Evolutionary conservation across 1,140 invertebrate genomes (phyloP).

Genomic region (Chironomus striatipennis): DNA sequence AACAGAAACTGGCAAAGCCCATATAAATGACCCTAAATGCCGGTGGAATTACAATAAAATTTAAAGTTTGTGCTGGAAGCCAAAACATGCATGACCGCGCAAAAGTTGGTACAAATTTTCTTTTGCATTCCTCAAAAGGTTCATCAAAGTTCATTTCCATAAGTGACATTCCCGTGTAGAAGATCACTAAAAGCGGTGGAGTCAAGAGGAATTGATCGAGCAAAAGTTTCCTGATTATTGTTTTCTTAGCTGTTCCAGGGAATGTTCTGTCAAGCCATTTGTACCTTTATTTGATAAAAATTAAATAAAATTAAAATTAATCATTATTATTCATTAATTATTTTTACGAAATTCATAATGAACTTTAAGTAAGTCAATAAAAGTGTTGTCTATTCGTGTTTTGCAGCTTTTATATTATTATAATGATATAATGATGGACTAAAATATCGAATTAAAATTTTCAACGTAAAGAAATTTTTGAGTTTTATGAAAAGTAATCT

Average conservation of each 20-base stretch:
- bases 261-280: conserved; percentile 63
- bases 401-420: too few relatives aligned
- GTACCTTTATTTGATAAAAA: too few relatives aligned
- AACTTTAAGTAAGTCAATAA: too few relatives aligned
- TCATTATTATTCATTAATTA: too few relatives aligned
- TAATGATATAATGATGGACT: too few relatives aligned
- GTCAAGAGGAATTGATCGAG: conserved; percentile 72
- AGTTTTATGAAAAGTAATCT: too few relatives aligned
- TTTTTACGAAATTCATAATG: too few relatives aligned
- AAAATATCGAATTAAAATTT: too few relatives aligned
- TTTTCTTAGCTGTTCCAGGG: conserved; percentile 51
- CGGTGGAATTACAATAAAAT: conserved; percentile 60
- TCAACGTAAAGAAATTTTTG: too few relatives aligned
- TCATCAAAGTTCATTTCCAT: conserved; percentile 56
- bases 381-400: too few relatives aligned
- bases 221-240: conserved; percentile 59
- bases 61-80: conserved; percentile 66
- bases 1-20: conserved; percentile 58
- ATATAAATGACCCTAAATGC: conserved; percentile 61
- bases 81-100: conserved; percentile 64
- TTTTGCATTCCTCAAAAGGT: conserved; percentile 54
- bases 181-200: conserved; percentile 56
- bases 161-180: conserved; percentile 63
- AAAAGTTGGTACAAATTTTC: conserved; percentile 67
- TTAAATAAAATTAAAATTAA: too few relatives aligned